These are phyloP conservation scores for Tinamus guttatus DNA, from an alignment of 2,113 vertebrate species.

Conservation along the genomic window DNA sequence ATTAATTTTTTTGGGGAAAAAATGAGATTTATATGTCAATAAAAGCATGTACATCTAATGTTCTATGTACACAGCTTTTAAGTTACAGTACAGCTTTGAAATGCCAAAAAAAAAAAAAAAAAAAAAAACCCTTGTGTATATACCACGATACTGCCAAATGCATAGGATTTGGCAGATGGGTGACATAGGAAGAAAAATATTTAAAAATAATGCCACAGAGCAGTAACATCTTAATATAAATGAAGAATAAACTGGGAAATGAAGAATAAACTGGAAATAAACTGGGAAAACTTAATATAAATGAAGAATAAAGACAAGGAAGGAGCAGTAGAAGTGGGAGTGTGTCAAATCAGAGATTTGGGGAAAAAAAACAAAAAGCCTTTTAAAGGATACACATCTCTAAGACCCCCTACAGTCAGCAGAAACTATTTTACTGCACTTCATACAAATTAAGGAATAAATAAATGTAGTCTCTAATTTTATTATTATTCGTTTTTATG, in stretches of 20 bases:
- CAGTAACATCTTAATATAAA: not conserved
- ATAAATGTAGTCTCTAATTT: not conserved
- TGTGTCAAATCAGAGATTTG: not conserved
- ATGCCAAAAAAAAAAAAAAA: not conserved
- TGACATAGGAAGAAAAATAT: not conserved
- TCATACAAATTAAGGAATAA: not conserved
- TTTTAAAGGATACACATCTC: not conserved
- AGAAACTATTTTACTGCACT: not conserved
- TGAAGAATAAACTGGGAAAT: not conserved
- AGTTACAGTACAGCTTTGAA: not conserved
- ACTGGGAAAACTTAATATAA: no score
- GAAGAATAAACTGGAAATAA: no score
- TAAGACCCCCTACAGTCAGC: not conserved
- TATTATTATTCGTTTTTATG: not conserved
- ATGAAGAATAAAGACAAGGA: no score
- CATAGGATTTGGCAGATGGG: not conserved
- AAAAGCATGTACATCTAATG: not conserved
- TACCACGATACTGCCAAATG: not conserved
- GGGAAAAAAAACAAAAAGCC: not conserved
- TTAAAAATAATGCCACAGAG: not conserved
- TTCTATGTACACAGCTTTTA: not conserved
- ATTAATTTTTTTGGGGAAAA: not conserved
- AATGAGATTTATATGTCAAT: not conserved
- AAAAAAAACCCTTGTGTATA: fast-evolving
- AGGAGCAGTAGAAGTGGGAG: not conserved